Evolutionary conservation across 1,140 invertebrate genomes (phyloP), one percentile per base, ranked within the genome.

Genomic region (Hylaeus anthracinus): DNA sequence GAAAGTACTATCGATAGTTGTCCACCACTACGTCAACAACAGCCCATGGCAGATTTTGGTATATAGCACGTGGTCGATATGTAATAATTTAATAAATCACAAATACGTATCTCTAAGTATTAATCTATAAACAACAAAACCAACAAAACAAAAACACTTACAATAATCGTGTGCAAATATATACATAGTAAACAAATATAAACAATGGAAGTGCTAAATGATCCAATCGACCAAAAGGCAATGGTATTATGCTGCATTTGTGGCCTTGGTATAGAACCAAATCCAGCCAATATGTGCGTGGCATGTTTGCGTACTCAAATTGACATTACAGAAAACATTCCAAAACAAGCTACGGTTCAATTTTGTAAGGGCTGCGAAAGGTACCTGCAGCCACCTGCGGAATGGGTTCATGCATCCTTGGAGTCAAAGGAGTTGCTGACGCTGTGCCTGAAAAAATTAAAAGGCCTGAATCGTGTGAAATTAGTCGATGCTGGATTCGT

Each of bases 231-330:
- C 9, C 77, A 79, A 51, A 41, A 73, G 5, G 8, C 53, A 12
- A 66, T 65, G 51, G 43, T 79, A 58, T 66, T 79, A 58, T 98
- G 97, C 89, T 98, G 97, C 89, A 95, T 97, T 92, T 98, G 97
- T 94, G 97, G 96, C 39, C 94, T 95, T 63, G 88, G 94, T 15
- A 98, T 99, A 63, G 96, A 98, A 84, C 97, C 99, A 55, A 99
- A 99, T 95, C 97, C 98, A 8, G 96, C 98, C 3, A 99, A 99
- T 92, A 99, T 99, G 97, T 99, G 99, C 93, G 97, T 98, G 0
- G 96, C 96, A 39, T 99, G 99, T 94, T 93, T 99, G 15, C 94
- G 98, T 56, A 96, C 96, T 55, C 95, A 97, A 90, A 96, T 99
- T 15, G 99, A 99, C 90, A 99, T 99, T 58, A 98, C 98, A 41